These are phyloP conservation scores for Poecile montanus DNA, from an alignment of 2,797 vertebrate genomes.

Conservation along the genomic window DNA sequence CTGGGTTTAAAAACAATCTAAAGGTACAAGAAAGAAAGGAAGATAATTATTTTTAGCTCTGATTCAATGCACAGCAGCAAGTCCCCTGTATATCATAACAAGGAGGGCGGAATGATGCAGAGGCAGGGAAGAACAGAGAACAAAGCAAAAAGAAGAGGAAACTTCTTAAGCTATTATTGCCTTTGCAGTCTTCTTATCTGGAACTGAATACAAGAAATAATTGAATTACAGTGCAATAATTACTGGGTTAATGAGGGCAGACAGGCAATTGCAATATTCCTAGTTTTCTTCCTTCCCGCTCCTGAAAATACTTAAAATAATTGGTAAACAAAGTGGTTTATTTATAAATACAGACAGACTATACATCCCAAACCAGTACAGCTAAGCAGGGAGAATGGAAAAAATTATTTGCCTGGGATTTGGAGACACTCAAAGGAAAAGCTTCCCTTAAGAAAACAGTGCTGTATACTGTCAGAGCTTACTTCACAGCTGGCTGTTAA, in stretches of 20 bases:
- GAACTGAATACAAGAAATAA: background rate
- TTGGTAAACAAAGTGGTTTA: slow-evolving; percentile 25
- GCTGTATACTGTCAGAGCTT: background rate
- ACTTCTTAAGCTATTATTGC: background rate
- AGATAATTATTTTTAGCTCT: slow-evolving; percentile 22
- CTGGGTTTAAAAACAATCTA: background rate
- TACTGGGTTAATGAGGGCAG: background rate
- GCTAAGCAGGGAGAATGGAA: background rate
- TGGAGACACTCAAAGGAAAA: background rate
- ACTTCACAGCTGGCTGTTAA: background rate
- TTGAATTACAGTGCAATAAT: slow-evolving; percentile 22
- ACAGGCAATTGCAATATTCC: background rate
- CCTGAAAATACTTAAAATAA: slow-evolving; percentile 43
- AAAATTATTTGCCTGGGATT: background rate
- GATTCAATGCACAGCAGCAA: background rate
- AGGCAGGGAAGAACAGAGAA: background rate
- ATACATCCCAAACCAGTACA: background rate
- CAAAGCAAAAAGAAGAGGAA: background rate
- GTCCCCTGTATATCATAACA: background rate
- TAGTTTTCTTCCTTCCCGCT: slow-evolving; percentile 25
- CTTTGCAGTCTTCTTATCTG: background rate
- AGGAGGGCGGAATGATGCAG: background rate
- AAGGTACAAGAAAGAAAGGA: background rate
- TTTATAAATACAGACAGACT: slow-evolving; percentile 12
- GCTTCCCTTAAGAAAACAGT: background rate